Conservation (phyloP, 2,113 vertebrate genomes). For the Carettochelys insculpta region DNA sequence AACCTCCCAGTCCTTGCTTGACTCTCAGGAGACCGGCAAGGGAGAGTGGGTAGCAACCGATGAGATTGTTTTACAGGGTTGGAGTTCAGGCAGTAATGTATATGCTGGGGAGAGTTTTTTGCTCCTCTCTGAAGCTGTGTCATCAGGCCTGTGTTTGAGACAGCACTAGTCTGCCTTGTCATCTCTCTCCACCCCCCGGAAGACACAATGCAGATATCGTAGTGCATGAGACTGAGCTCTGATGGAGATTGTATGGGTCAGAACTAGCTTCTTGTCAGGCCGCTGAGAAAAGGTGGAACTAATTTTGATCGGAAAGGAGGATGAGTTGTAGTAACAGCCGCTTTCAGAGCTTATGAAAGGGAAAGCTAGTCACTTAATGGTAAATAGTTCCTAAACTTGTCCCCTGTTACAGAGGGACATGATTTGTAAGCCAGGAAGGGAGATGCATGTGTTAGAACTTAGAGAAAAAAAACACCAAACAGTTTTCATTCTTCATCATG, state of each 20-base stretch:
- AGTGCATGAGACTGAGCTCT: background rate
- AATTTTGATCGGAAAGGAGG: rapidly evolving
- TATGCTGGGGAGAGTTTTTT: background rate
- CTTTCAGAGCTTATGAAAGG: rapidly evolving
- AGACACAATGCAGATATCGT: background rate
- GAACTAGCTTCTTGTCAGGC: background rate
- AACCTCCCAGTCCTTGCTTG: background rate
- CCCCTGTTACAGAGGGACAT: background rate
- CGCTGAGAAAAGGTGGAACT: rapidly evolving
- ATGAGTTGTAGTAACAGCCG: background rate
- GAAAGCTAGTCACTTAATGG: background rate
- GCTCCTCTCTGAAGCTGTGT: background rate
- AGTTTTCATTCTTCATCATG: background rate
- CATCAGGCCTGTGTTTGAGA: background rate
- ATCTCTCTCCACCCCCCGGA: background rate
- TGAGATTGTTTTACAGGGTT: background rate
- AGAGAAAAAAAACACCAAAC: background rate
- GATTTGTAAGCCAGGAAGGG: background rate
- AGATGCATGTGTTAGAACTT: rapidly evolving
- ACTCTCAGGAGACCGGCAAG: background rate
- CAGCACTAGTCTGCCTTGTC: background rate
- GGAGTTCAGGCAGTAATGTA: background rate
- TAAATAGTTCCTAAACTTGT: background rate
- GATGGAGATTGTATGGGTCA: background rate
- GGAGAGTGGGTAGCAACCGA: background rate